Conservation (phyloP, 2,797 vertebrate species). For the Acanthopagrus latus region DNA sequence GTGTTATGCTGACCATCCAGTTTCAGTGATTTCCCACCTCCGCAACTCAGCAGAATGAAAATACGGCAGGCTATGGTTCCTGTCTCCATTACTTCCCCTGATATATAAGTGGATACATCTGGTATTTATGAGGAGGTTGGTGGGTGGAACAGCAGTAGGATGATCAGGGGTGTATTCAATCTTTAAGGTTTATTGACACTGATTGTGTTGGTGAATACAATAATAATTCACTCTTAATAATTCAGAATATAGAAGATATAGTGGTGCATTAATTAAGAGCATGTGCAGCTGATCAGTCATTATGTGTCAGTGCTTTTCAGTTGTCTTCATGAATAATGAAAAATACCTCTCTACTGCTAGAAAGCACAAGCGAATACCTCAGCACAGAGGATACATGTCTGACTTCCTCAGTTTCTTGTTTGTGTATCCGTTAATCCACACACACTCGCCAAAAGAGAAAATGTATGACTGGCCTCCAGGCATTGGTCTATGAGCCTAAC, state of each 20-base stretch:
- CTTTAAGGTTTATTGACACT: slow-evolving; percentile 28
- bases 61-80: slow-evolving; percentile 59
- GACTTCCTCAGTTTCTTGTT: slow-evolving; percentile 13
- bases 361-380: slow-evolving; percentile 12
- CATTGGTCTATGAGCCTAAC: slow-evolving; percentile 30
- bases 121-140: slow-evolving; percentile 62
- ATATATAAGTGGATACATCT: slow-evolving; percentile 68
- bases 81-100: slow-evolving; percentile 71
- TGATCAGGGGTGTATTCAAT: slow-evolving; percentile 17
- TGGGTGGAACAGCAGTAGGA: background rate
- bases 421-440: slow-evolving; percentile 11
- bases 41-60: slow-evolving; percentile 76
- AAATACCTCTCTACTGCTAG: background rate
- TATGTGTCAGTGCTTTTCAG: slow-evolving; percentile 11
- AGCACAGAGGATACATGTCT: slow-evolving; percentile 2
- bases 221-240: background rate
- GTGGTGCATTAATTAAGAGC: slow-evolving; percentile 18
- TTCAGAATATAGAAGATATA: background rate
- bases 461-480: slow-evolving; percentile 5
- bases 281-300: slow-evolving; percentile 1
- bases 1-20: slow-evolving; percentile 78
- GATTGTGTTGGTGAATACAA: slow-evolving; percentile 24
- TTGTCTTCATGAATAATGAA: slow-evolving; percentile 8
- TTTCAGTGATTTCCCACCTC: slow-evolving; percentile 76
- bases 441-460: slow-evolving; percentile 4